These are phyloP conservation scores for Desmodus rotundus DNA, from an alignment of 2,113 vertebrate species.

Conservation along the genomic window DNA sequence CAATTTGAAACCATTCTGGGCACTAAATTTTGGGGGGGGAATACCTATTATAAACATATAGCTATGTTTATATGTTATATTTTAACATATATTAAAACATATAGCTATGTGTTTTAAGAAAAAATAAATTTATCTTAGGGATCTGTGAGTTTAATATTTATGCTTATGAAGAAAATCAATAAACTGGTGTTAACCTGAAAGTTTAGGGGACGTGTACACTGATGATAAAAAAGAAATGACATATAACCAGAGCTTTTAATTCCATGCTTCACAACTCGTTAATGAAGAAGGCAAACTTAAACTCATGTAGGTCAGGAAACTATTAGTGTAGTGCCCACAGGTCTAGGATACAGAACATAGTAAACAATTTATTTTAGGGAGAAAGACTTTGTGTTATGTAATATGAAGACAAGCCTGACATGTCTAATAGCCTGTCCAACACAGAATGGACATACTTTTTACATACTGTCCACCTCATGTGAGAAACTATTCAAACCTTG, in stretches of 20 bases:
- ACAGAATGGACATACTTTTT: constrained; percentile 10
- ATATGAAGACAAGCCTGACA: not conserved
- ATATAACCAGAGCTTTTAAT: not conserved
- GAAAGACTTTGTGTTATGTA: not conserved
- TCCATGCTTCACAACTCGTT: not conserved
- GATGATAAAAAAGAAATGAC: not conserved
- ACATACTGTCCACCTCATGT: not conserved
- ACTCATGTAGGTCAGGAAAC: not conserved
- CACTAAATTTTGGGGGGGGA: not conserved
- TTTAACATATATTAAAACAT: too few species aligned
- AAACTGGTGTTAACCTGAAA: not conserved
- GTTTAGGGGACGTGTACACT: not conserved
- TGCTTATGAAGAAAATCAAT: not conserved
- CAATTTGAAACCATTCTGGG: not conserved
- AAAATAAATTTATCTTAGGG: not conserved
- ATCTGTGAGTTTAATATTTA: not conserved
- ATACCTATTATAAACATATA: not conserved
- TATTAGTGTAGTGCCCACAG: not conserved
- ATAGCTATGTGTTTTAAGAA: not conserved
- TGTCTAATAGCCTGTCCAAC: not conserved
- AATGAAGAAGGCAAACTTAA: not conserved
- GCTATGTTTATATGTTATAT: too few species aligned
- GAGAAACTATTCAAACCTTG: not conserved
- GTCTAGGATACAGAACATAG: not conserved
- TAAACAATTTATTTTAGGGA: not conserved